These are phyloP conservation scores for Phengaris alcon DNA, from an alignment of 2,888 invertebrate species.

Conservation along the genomic window DNA sequence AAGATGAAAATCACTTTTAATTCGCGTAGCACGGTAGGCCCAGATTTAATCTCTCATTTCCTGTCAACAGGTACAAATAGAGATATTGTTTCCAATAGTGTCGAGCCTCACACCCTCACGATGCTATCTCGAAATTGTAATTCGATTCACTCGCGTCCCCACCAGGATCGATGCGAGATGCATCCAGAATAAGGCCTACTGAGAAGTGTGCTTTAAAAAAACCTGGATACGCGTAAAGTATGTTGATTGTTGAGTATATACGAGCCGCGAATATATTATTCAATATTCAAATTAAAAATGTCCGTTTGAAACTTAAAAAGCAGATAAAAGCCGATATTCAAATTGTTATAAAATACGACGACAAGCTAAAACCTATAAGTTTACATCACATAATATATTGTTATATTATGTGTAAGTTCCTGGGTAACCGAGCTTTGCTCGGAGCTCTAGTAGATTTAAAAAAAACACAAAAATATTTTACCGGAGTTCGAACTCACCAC, in stretches of 20 bases:
- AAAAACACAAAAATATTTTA: too few relatives aligned
- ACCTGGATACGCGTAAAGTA: constrained; percentile 60
- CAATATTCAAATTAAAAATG: constrained; percentile 31
- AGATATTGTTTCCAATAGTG: constrained; percentile 41
- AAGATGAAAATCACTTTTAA: not conserved
- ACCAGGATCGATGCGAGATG: constrained; percentile 50
- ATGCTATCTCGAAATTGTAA: constrained; percentile 54
- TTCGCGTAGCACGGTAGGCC: constrained; percentile 1
- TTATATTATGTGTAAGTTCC: too few relatives aligned
- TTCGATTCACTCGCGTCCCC: constrained; percentile 44
- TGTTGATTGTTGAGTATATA: constrained; percentile 43
- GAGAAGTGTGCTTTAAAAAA: constrained; percentile 50
- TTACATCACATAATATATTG: too few relatives aligned
- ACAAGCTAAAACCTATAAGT: too few relatives aligned
- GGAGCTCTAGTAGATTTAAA: too few relatives aligned
- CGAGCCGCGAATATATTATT: constrained; percentile 47
- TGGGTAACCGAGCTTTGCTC: too few relatives aligned
- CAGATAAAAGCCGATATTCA: not conserved
- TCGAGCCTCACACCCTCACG: constrained; percentile 42
- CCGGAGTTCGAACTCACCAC: too few relatives aligned
- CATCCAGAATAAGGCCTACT: constrained; percentile 60
- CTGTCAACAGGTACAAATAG: constrained; percentile 26
- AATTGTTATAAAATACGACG: too few relatives aligned
- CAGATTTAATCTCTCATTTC: constrained; percentile 25
- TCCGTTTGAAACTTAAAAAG: not conserved